phyloP scores from a whole-genome alignment of 2,797 vertebrate species.

The Tapirus indicus region DNA sequence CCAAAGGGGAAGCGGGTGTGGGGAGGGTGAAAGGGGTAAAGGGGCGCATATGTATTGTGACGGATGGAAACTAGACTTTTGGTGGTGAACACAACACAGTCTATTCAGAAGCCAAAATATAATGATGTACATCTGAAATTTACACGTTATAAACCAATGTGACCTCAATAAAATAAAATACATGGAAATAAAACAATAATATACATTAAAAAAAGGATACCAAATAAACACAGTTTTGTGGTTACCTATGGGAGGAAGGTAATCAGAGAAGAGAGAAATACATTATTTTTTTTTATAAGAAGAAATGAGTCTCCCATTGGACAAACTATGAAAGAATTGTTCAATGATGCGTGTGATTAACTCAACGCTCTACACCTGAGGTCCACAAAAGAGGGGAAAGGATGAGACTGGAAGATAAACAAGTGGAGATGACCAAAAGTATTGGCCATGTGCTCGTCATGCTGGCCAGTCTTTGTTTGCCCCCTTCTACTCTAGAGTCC shows the following conservation, averaged over 20 bases:
- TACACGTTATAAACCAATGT: too few relatives aligned
- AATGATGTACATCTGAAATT: too few relatives aligned
- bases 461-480: not conserved
- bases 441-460: not conserved
- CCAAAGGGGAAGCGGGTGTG: too few relatives aligned
- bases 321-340: not conserved
- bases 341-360: not conserved
- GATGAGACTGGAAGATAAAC: not conserved
- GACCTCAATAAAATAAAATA: not conserved
- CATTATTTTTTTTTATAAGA: not conserved
- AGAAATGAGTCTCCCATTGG: not conserved
- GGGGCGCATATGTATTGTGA: too few relatives aligned
- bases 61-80: too few relatives aligned
- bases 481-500: not conserved
- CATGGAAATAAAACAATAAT: not conserved
- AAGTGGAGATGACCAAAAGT: not conserved
- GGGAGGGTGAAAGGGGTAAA: too few relatives aligned
- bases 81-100: too few relatives aligned
- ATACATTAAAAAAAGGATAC: not conserved
- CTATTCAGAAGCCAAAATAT: too few relatives aligned
- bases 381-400: not conserved
- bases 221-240: not conserved
- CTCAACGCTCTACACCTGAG: not conserved
- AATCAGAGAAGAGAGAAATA: not conserved
- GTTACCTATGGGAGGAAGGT: not conserved